Percentiles rank a stretch among this genome's conserved stretches.
Conservation (phyloP, 2,888 invertebrate species). For the Ferrisia virgata region DNA sequence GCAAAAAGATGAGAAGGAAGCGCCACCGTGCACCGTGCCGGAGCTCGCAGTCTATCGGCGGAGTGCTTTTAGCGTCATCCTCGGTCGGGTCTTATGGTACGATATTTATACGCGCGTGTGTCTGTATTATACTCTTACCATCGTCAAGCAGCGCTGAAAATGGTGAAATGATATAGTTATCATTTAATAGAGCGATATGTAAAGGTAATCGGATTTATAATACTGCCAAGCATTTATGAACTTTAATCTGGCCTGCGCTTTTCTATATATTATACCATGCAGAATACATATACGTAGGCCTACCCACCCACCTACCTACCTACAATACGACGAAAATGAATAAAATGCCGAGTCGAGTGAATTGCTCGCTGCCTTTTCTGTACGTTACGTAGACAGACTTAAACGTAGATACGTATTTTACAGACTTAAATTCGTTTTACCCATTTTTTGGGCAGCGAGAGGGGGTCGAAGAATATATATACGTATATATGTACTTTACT, state of each 20-base stretch:
- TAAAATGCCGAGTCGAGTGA: neutral
- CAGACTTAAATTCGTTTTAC: neutral
- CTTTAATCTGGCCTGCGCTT: neutral
- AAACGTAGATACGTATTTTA: neutral
- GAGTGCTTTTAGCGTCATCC: no score
- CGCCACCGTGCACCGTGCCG: no score
- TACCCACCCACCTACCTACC: no score
- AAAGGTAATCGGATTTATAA: conserved; percentile 23
- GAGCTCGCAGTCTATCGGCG: no score
- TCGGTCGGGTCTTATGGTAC: neutral
- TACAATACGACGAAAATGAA: neutral
- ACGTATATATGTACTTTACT: neutral
- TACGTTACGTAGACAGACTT: neutral
- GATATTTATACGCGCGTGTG: neutral
- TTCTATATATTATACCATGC: no score
- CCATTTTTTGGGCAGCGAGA: neutral
- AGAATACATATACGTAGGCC: neutral
- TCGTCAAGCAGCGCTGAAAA: neutral
- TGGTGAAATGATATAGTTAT: conserved; percentile 12
- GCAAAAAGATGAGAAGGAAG: neutral
- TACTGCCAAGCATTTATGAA: conserved; percentile 11
- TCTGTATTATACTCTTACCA: neutral
- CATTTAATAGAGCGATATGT: conserved; percentile 11
- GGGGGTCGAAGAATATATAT: no score
- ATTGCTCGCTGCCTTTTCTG: neutral